These are phyloP conservation scores for Aphelocoma californica DNA, from an alignment of 2,797 vertebrate species.

Conservation along the genomic window DNA sequence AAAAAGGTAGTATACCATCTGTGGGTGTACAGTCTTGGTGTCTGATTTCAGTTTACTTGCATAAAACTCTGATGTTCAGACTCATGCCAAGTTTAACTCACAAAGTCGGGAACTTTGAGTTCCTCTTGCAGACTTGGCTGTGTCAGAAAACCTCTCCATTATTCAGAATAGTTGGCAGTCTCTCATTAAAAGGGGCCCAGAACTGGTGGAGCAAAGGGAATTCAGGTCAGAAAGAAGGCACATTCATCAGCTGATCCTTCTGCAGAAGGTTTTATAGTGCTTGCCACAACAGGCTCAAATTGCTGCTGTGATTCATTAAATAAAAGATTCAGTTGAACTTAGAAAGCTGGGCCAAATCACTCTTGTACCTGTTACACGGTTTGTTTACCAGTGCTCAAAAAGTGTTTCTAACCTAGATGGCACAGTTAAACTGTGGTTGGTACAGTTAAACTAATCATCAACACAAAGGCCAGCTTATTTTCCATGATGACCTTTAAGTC, in stretches of 20 bases:
- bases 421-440: not conserved
- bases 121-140: not conserved
- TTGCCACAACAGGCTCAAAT: not conserved
- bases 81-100: not conserved
- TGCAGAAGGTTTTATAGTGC: not conserved
- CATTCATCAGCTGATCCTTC: not conserved
- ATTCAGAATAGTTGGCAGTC: slow-evolving; percentile 3
- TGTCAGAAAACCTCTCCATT: not conserved
- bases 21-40: not conserved
- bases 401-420: not conserved
- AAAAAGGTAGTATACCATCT: not conserved
- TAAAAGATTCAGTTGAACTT: not conserved
- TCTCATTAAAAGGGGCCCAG: slow-evolving; percentile 10
- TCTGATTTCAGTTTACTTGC: not conserved
- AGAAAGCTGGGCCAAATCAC: not conserved
- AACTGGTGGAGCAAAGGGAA: not conserved
- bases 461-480: slow-evolving; percentile 5
- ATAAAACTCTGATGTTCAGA: not conserved
- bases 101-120: not conserved
- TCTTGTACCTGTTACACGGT: not conserved
- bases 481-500: not conserved
- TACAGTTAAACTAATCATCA: not conserved
- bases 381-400: not conserved
- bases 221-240: not conserved
- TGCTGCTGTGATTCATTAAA: not conserved